Percentiles rank a stretch among this genome's conserved stretches.
Conservation (phyloP, 1,140 invertebrate species). For the Asbolus verrucosus region DNA sequence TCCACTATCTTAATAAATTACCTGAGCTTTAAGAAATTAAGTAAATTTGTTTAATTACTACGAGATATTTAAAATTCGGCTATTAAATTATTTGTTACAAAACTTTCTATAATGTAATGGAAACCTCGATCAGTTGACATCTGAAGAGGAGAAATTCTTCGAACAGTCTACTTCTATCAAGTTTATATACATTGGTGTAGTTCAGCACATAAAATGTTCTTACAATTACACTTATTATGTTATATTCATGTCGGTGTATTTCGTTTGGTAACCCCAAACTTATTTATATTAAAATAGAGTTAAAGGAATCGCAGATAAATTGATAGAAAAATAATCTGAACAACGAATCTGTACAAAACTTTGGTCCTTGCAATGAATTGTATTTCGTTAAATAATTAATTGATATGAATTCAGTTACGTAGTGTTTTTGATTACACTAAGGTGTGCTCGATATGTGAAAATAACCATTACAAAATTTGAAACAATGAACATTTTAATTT, state of each 20-base stretch:
- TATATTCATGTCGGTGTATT: conserved; percentile 15
- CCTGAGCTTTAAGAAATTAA: conserved; percentile 13
- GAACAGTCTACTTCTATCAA: conserved; percentile 33
- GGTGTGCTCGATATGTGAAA: conserved; percentile 16
- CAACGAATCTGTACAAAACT: conserved; percentile 46
- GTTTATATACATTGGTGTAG: conserved; percentile 57
- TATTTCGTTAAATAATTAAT: conserved; percentile 40
- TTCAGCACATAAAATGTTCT: conserved; percentile 50
- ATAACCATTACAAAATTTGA: background rate
- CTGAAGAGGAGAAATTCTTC: conserved; percentile 12
- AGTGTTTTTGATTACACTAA: conserved; percentile 10
- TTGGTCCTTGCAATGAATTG: conserved; percentile 51
- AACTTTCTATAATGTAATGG: conserved; percentile 7
- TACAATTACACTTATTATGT: conserved; percentile 45
- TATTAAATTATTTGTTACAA: conserved; percentile 29
- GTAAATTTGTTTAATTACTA: background rate
- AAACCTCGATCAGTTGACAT: conserved; percentile 19
- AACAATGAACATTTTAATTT: background rate
- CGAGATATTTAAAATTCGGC: background rate
- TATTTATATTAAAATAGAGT: conserved; percentile 8
- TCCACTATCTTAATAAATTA: no score
- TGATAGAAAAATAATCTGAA: conserved; percentile 43
- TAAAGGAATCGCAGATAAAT: conserved; percentile 38
- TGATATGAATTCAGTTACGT: conserved; percentile 45
- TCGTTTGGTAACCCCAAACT: conserved; percentile 36